Conservation (phyloP, 2,797 vertebrate genomes). For the Sebastes variabilis region DNA sequence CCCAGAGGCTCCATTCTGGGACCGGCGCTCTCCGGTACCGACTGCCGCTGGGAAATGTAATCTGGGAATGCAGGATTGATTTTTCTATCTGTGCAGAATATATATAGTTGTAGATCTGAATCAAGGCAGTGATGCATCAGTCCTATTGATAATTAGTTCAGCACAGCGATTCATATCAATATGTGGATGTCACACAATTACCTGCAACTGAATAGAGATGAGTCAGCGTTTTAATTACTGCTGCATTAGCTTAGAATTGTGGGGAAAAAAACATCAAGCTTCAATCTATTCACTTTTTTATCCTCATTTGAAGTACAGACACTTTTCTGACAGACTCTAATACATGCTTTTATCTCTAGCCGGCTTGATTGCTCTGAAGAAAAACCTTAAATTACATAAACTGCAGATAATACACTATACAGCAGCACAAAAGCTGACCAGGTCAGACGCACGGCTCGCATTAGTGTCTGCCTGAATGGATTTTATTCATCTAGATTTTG, state of each 20-base stretch:
- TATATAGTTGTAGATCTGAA: not conserved
- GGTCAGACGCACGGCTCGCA: not conserved
- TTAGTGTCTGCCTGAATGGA: not conserved
- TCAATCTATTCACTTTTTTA: not conserved
- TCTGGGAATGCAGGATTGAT: not conserved
- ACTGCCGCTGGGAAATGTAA: not conserved
- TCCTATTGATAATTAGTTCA: not conserved
- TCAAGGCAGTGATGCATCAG: not conserved
- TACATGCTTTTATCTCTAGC: not conserved
- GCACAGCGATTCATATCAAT: not conserved
- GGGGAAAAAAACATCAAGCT: not conserved
- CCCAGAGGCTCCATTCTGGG: not conserved
- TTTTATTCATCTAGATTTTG: not conserved
- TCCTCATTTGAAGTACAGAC: not conserved
- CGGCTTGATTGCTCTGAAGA: constrained; percentile 7
- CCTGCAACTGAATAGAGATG: not conserved
- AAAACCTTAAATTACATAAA: not conserved
- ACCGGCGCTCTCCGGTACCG: not conserved
- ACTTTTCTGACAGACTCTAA: not conserved
- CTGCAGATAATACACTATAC: not conserved
- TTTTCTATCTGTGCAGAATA: not conserved
- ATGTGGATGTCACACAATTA: not conserved
- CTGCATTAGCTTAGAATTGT: not conserved
- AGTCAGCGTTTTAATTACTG: not conserved
- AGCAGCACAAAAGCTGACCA: not conserved